Evolutionary conservation across 2,888 invertebrate genomes (phyloP).

Genomic region (Agrochola macilenta): DNA sequence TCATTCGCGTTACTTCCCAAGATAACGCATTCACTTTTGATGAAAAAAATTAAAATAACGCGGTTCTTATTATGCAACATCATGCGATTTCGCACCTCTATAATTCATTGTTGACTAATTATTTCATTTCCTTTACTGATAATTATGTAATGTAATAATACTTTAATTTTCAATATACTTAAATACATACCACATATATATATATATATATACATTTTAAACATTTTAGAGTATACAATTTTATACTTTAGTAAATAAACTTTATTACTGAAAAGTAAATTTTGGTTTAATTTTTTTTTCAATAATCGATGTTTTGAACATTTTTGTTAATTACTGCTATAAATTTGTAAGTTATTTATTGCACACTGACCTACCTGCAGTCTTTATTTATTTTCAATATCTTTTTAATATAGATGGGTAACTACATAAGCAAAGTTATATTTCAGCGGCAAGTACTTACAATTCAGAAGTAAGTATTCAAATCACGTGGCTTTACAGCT

Average conservation of each 20-base stretch:
- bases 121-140: constrained; percentile 38
- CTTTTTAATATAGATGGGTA: constrained; percentile 21
- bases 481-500: constrained; percentile 56
- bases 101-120: constrained; percentile 54
- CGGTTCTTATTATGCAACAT: constrained; percentile 24
- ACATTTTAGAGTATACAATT: constrained; percentile 43
- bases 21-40: background rate
- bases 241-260: constrained; percentile 36
- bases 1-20: constrained; percentile 1
- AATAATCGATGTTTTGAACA: constrained; percentile 51
- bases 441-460: constrained; percentile 15
- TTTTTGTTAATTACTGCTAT: constrained; percentile 7
- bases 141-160: constrained; percentile 46
- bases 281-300: constrained; percentile 12
- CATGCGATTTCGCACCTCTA: background rate
- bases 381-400: constrained; percentile 43
- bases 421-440: constrained; percentile 21
- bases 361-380: constrained; percentile 58
- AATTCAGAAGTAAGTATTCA: constrained; percentile 6
- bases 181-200: constrained; percentile 21
- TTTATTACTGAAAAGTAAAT: constrained; percentile 16
- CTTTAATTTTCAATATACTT: constrained; percentile 46
- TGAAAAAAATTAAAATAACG: background rate
- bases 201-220: too few relatives aligned
- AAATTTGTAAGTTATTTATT: constrained; percentile 40